Conservation (phyloP, 2,797 vertebrate species). For the Neopelma chrysocephalum region DNA sequence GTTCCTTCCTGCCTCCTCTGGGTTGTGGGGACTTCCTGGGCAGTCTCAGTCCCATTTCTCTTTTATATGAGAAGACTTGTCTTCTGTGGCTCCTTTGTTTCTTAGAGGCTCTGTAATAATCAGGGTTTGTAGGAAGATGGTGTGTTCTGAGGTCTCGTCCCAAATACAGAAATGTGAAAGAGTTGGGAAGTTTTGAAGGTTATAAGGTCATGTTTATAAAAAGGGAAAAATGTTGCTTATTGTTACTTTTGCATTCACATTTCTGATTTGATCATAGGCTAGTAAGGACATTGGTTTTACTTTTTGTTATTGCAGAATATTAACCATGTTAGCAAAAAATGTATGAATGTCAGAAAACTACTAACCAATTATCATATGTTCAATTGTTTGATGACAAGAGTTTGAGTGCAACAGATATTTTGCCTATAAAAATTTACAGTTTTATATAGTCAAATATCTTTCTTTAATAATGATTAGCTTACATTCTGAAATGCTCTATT, state of each 20-base stretch:
- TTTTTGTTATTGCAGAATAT: no score
- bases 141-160: neutral
- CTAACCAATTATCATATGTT: neutral
- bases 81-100: neutral
- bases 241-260: fast-evolving
- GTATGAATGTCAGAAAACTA: neutral
- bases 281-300: neutral
- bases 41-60: neutral
- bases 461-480: neutral
- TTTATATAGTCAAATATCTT: neutral
- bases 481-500: neutral
- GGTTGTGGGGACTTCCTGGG: neutral
- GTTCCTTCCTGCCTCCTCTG: neutral
- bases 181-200: neutral
- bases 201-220: neutral
- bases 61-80: neutral
- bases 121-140: neutral
- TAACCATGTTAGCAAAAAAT: no score
- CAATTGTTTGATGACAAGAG: neutral
- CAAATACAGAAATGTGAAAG: neutral
- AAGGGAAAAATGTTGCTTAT: neutral
- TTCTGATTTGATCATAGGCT: neutral
- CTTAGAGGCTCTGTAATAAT: neutral
- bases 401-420: neutral
- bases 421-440: neutral